These are phyloP conservation scores for Limnephilus rhombicus DNA, from an alignment of 2,888 invertebrate species.

Conservation along the genomic window DNA sequence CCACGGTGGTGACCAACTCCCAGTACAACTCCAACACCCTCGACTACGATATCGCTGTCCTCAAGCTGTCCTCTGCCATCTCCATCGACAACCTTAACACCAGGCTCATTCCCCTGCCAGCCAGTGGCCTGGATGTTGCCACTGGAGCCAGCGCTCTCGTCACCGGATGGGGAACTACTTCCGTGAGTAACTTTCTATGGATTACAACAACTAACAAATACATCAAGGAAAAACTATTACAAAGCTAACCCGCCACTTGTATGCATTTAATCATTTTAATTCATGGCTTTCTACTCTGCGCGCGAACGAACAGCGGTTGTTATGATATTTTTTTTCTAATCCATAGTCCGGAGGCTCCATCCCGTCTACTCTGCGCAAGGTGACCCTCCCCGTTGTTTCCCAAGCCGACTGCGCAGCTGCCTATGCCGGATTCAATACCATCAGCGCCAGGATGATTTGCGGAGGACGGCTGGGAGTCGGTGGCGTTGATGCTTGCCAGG, in stretches of 20 bases:
- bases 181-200: conserved; percentile 67
- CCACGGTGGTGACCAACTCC: conserved; percentile 70
- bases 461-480: conserved; percentile 71
- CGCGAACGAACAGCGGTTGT: background rate
- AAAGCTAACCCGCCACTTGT: too few relatives aligned
- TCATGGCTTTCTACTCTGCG: background rate
- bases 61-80: conserved; percentile 70
- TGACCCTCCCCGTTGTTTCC: conserved; percentile 72
- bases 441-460: conserved; percentile 74
- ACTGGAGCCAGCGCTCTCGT: conserved; percentile 41
- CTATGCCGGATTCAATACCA: conserved; percentile 71
- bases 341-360: conserved; percentile 71
- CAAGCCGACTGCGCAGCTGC: conserved; percentile 72
- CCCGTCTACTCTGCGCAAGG: conserved; percentile 71
- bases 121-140: background rate
- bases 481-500: conserved; percentile 76
- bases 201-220: background rate
- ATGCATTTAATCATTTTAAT: background rate
- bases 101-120: conserved; percentile 9
- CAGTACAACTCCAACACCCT: conserved; percentile 69
- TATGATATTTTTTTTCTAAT: background rate
- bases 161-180: conserved; percentile 56
- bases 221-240: background rate
- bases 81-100: conserved; percentile 67
- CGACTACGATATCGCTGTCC: conserved; percentile 73